phyloP scores from a whole-genome alignment of 2,888 invertebrate species.

The Pachliopta kotzebuea region DNA sequence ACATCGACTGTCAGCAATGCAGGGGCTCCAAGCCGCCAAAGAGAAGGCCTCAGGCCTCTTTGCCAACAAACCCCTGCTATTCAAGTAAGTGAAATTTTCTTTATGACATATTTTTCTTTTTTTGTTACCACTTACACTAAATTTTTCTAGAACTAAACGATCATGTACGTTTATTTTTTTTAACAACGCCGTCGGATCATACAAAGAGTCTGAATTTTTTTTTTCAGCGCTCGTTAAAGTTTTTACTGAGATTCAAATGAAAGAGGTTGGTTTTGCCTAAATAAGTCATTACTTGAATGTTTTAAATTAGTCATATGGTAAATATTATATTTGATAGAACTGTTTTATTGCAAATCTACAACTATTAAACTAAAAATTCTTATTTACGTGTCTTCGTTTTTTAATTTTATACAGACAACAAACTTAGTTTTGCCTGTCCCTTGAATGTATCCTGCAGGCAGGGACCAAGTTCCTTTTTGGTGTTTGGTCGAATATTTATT shows the following conservation, averaged over 20 bases:
- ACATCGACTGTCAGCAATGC: constrained; percentile 60
- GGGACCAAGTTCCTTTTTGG: too few species aligned
- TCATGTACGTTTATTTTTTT: background rate
- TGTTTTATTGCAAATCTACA: too few species aligned
- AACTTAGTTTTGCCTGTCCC: too few species aligned
- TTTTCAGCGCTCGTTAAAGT: background rate
- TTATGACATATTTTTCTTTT: background rate
- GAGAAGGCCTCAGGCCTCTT: constrained; percentile 76
- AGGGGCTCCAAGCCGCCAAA: constrained; percentile 75
- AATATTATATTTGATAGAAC: background rate
- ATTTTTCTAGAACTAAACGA: background rate
- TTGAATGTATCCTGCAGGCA: too few species aligned
- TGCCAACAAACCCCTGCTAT: constrained; percentile 70
- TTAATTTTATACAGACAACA: too few species aligned
- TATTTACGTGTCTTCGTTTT: too few species aligned
- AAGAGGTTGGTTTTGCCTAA: background rate
- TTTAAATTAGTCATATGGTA: background rate
- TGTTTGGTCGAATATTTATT: too few species aligned
- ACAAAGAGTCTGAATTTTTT: background rate
- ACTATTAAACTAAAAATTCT: too few species aligned
- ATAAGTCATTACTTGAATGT: background rate
- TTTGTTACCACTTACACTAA: background rate
- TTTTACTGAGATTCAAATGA: background rate
- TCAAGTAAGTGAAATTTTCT: constrained; percentile 61
- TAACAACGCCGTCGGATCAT: background rate